Base-by-base conservation (phyloP, 2,113 vertebrate species). In the Nymphicus hollandicus region DNA sequence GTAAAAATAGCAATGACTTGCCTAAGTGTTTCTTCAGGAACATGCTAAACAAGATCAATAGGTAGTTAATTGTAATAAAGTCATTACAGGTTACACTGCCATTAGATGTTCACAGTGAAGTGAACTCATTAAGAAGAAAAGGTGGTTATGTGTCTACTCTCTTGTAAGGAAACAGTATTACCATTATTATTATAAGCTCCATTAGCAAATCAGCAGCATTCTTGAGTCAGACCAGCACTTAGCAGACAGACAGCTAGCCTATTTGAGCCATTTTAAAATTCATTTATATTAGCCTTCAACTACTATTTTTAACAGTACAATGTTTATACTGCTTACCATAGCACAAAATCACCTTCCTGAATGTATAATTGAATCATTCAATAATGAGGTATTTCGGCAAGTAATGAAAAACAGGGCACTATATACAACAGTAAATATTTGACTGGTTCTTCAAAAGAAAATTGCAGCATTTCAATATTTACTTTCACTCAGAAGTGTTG, bases 391-490 rank as follows among this genome's bases (percentile, higher is more conserved):
- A 94, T 89, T 89, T 82, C 91, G 91, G 93, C 92, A 96, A 96
- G 91, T 81, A 91, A 88, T 89, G 81, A 92, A 95, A 97, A 96
- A 93, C 68, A 66, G 6, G 87, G 53, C 24, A 9, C 31, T 79
- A 83, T 31, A 74, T 81, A 24, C 66, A 88, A 89, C 89, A 92
- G 93, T 93, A 96, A 97, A 97, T 96, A 97, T 97, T 96, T 95
- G 77, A 93, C 93, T 94, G 46, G 71, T 81, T 97, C 91, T 91
- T 96, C 84, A 76, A 77, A 82, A 86, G 94, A 79, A 84, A 86
- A 79, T 81, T 88, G 76, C 81, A 94, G 94, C 84, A 97, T 97
- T 97, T 95, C 97, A 96, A 81, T 95, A 96, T 95, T 97, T 97
- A 96, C 86, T 97, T 89, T 71, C 77, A 91, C 76, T 96, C 53